Evolutionary conservation across 2,888 invertebrate genomes (phyloP).

Genomic region (Gymnoscelis rufifasciata): DNA sequence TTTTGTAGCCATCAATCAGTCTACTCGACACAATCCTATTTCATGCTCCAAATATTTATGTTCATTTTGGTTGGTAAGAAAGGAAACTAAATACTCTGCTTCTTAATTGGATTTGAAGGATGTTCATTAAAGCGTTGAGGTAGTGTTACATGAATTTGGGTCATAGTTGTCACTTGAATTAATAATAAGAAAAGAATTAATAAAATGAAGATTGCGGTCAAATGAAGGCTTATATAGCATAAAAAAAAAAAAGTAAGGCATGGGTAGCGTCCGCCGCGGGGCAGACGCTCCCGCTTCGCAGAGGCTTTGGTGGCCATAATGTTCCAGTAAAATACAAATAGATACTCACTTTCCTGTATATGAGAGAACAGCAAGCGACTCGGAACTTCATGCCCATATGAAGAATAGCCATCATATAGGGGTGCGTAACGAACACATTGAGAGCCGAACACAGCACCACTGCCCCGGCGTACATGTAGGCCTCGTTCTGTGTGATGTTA

Average conservation of each 20-base stretch:
- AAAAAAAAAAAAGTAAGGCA: too few species aligned
- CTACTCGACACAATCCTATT: too few species aligned
- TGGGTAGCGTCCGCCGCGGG: too few species aligned
- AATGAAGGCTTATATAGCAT: too few species aligned
- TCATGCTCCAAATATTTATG: too few species aligned
- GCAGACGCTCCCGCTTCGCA: too few species aligned
- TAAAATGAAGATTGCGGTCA: too few species aligned
- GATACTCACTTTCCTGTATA: slow-evolving; percentile 85
- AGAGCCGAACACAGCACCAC: slow-evolving; percentile 86
- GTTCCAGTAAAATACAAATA: too few species aligned
- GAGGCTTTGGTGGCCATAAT: too few species aligned
- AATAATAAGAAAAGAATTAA: too few species aligned
- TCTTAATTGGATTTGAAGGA: slow-evolving; percentile 1
- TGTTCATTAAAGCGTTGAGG: not conserved
- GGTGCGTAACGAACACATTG: slow-evolving; percentile 90
- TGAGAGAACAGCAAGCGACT: slow-evolving; percentile 88
- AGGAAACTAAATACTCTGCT: not conserved
- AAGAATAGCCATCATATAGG: slow-evolving; percentile 90
- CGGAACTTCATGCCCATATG: slow-evolving; percentile 91
- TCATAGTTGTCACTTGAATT: slow-evolving; percentile 3
- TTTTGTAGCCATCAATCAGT: too few species aligned
- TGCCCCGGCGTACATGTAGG: slow-evolving; percentile 86
- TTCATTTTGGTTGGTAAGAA: not conserved
- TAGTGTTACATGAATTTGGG: not conserved
- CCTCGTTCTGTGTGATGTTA: slow-evolving; percentile 68